Conservation (phyloP, 2,113 vertebrate genomes). For the Scytalopus superciliaris region DNA sequence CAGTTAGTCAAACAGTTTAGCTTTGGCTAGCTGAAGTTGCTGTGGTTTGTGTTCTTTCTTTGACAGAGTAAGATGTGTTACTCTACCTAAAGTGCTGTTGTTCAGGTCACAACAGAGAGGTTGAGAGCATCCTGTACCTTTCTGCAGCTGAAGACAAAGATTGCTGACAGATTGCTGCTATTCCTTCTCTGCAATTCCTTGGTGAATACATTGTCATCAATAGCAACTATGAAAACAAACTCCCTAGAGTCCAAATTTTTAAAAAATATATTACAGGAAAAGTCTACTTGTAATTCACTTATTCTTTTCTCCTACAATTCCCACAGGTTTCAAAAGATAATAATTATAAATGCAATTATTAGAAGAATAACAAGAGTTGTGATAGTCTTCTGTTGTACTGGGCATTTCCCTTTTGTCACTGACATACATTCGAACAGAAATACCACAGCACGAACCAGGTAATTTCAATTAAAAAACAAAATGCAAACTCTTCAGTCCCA, state of each 20-base stretch:
- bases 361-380: conserved; percentile 16
- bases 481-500: conserved; percentile 30
- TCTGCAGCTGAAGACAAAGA: conserved; percentile 23
- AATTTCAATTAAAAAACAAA: conserved; percentile 31
- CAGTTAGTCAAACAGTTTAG: background rate
- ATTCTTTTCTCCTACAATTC: conserved; percentile 4
- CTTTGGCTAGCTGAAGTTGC: background rate
- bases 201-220: background rate
- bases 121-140: background rate
- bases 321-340: conserved; percentile 33
- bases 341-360: conserved; percentile 6
- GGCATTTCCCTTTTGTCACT: conserved; percentile 36
- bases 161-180: background rate
- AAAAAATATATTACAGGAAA: conserved; percentile 23
- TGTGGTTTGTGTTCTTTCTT: background rate
- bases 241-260: background rate
- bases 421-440: conserved; percentile 55
- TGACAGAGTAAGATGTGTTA: background rate
- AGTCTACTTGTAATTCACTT: conserved; percentile 27
- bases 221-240: background rate
- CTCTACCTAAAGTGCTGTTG: background rate
- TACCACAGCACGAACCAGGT: conserved; percentile 22
- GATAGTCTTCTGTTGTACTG: conserved; percentile 38
- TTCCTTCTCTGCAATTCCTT: conserved; percentile 18
- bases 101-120: background rate